Evolutionary conservation across 2,113 vertebrate genomes (phyloP).

Genomic region (Saguinus midas): DNA sequence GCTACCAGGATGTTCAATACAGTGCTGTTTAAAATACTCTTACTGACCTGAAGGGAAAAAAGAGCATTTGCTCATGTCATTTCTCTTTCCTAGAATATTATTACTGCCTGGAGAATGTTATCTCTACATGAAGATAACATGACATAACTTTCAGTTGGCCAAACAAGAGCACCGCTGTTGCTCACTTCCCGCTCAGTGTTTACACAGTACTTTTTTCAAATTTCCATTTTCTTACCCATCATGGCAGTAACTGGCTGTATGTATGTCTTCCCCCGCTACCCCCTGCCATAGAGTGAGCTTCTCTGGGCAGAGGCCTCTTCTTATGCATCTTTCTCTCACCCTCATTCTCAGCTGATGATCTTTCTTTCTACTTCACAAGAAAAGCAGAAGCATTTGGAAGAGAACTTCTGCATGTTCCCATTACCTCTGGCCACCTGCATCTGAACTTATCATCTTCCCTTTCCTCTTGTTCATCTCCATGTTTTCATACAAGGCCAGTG

Average conservation of each 20-base stretch:
- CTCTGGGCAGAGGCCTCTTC: not conserved
- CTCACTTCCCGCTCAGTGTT: not conserved
- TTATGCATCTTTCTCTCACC: too few species aligned
- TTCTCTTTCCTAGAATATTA: not conserved
- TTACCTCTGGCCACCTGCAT: too few species aligned
- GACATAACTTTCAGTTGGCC: not conserved
- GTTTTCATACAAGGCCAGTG: not conserved
- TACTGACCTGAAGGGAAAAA: not conserved
- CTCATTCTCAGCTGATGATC: not conserved
- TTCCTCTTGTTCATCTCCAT: not conserved
- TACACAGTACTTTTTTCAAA: not conserved
- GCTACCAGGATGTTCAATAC: not conserved
- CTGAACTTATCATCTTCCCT: not conserved
- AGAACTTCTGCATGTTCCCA: not conserved
- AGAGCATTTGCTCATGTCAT: not conserved
- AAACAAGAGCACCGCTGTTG: fast-evolving
- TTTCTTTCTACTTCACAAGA: not conserved
- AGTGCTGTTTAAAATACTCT: not conserved
- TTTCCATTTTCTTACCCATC: not conserved
- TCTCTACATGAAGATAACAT: not conserved
- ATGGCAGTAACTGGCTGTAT: not conserved
- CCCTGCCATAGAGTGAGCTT: not conserved
- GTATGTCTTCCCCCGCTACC: too few species aligned
- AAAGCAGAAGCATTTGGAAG: not conserved
- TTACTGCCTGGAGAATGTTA: not conserved